Evolutionary conservation across 2,888 invertebrate species (phyloP).

Genomic region (Epinotia brunnichana): DNA sequence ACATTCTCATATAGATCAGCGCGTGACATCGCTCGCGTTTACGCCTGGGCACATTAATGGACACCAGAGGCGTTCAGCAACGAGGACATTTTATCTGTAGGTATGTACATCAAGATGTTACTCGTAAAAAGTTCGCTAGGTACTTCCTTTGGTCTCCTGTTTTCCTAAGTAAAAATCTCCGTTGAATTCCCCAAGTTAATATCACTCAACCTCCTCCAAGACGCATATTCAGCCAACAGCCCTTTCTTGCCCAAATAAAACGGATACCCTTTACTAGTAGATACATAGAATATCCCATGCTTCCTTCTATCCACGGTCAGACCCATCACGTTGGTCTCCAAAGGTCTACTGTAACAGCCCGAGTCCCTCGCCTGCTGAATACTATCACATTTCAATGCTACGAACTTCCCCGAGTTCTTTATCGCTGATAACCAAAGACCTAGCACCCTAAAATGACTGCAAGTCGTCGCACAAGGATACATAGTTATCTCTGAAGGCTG

Average conservation of each 20-base stretch:
- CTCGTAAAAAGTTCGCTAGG: not conserved
- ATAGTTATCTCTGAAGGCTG: conserved; percentile 70
- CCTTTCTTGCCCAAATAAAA: conserved; percentile 72
- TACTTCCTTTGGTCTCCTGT: not conserved
- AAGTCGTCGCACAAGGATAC: conserved; percentile 70
- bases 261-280: conserved; percentile 68
- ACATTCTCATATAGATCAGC: too few species aligned
- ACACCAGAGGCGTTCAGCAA: too few species aligned
- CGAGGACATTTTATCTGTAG: too few species aligned
- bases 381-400: conserved; percentile 66
- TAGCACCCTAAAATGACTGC: conserved; percentile 74
- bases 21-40: too few species aligned
- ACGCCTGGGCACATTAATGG: too few species aligned
- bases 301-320: conserved; percentile 58
- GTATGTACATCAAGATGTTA: too few species aligned
- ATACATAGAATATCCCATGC: conserved; percentile 70
- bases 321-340: conserved; percentile 67
- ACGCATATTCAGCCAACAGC: conserved; percentile 63
- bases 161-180: conserved; percentile 64
- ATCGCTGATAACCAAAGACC: conserved; percentile 68
- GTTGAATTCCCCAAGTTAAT: conserved; percentile 67
- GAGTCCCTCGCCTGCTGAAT: conserved; percentile 73
- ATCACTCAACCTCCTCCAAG: conserved; percentile 67
- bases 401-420: conserved; percentile 67
- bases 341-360: conserved; percentile 63